Percentiles rank a stretch among this genome's conserved stretches.
phyloP scores from a whole-genome alignment of 2,113 vertebrate genomes.

The Ailuropoda melanoleuca region DNA sequence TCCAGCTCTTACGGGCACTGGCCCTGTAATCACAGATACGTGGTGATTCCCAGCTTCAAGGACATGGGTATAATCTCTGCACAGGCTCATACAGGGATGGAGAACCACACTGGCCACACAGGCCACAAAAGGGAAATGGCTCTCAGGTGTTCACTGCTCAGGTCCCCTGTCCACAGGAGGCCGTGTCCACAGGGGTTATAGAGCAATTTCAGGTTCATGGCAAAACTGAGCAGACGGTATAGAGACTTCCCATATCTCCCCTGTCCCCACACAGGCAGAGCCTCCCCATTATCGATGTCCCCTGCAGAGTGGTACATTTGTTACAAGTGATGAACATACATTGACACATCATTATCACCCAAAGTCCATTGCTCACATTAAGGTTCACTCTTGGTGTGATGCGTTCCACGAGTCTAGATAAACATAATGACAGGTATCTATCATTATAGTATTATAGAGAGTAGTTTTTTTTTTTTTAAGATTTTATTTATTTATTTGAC shows the following conservation, averaged over 20 bases:
- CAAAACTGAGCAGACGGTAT: neutral
- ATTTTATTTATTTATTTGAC: too few species aligned
- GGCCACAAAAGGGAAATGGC: neutral
- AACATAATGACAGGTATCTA: neutral
- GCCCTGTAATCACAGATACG: accelerated
- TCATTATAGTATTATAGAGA: neutral
- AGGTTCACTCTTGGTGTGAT: neutral
- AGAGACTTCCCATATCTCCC: neutral
- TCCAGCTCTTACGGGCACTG: neutral
- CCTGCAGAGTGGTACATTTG: neutral
- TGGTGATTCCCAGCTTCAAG: neutral
- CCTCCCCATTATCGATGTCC: neutral
- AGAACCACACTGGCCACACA: neutral
- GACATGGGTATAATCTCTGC: neutral
- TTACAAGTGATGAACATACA: neutral
- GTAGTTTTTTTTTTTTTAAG: neutral
- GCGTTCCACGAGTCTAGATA: neutral
- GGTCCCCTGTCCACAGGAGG: neutral
- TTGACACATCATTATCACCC: neutral
- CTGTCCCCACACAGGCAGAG: neutral
- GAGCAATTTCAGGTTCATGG: neutral
- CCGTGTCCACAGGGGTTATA: neutral
- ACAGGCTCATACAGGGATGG: neutral
- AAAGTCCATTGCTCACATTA: neutral
- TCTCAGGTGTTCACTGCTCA: neutral